phyloP scores from a whole-genome alignment of 2,797 vertebrate species.

The Ctenosaura bakeri region DNA sequence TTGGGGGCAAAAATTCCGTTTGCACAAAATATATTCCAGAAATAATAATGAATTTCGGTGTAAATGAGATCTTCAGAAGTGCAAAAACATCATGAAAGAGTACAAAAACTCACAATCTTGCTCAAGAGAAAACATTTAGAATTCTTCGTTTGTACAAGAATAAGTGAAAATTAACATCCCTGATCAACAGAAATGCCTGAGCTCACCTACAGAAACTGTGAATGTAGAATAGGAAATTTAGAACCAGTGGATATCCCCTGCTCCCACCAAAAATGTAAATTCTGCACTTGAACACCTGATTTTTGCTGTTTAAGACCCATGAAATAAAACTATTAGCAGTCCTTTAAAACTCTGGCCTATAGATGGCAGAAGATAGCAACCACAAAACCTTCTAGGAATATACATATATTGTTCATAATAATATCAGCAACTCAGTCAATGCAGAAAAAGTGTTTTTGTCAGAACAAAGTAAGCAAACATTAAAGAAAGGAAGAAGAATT shows the following conservation, averaged over 20 bases:
- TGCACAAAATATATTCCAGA: too few relatives aligned
- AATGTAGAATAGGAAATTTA: not conserved
- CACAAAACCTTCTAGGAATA: slow-evolving; percentile 24
- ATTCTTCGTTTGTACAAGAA: too few relatives aligned
- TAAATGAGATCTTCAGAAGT: too few relatives aligned
- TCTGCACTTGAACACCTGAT: not conserved
- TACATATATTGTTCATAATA: not conserved
- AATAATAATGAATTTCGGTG: too few relatives aligned
- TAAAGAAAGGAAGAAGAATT: not conserved
- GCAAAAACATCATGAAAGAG: too few relatives aligned
- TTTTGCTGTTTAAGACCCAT: not conserved
- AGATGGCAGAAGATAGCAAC: slow-evolving; percentile 74
- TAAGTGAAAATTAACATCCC: too few relatives aligned
- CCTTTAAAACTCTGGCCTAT: slow-evolving; percentile 53
- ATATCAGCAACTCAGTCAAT: not conserved
- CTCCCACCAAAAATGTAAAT: not conserved
- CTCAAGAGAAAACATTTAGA: too few relatives aligned
- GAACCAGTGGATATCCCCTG: too few relatives aligned
- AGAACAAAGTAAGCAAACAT: not conserved
- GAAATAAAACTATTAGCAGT: slow-evolving; percentile 7
- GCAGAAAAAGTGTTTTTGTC: not conserved
- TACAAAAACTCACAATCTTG: too few relatives aligned
- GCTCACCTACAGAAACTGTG: too few relatives aligned
- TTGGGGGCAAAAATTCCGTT: too few relatives aligned
- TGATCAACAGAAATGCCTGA: too few relatives aligned